Percentiles rank a stretch among this genome's conserved stretches.
phyloP scores from a whole-genome alignment of 2,888 invertebrate species.

The Phaedon cochleariae region DNA sequence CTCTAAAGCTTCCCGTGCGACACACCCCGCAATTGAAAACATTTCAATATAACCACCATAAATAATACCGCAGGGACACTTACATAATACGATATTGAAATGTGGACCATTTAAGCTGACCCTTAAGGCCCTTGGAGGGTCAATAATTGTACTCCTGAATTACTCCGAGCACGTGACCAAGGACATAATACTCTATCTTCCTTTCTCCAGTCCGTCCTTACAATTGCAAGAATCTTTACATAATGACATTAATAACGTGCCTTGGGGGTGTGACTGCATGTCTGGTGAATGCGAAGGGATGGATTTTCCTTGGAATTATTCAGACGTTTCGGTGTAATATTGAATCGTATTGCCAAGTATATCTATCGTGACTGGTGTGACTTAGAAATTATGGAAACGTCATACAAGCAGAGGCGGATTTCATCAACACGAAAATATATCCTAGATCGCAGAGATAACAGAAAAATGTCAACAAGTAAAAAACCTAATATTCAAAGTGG shows the following conservation, averaged over 20 bases:
- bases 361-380: too few relatives aligned
- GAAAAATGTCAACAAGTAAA: too few relatives aligned
- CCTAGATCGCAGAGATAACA: too few relatives aligned
- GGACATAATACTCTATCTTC: conserved; percentile 25
- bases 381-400: too few relatives aligned
- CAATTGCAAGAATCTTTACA: conserved; percentile 36
- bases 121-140: conserved; percentile 37
- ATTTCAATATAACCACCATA: conserved; percentile 35
- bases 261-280: conserved; percentile 12
- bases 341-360: too few relatives aligned
- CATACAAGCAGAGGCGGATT: too few relatives aligned
- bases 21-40: conserved; percentile 7
- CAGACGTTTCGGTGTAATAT: background rate
- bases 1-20: background rate
- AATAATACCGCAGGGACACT: conserved; percentile 39
- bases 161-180: conserved; percentile 40
- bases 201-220: conserved; percentile 30
- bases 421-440: too few relatives aligned
- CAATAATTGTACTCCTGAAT: conserved; percentile 39
- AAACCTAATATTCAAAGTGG: too few relatives aligned
- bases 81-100: conserved; percentile 43
- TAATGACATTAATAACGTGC: conserved; percentile 34
- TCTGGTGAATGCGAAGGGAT: background rate
- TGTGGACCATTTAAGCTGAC: conserved; percentile 40
- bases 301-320: background rate